Percentiles rank a stretch among this genome's conserved stretches.
Evolutionary conservation across 2,888 invertebrate genomes (phyloP).

Genomic region (Drosophila differens): DNA sequence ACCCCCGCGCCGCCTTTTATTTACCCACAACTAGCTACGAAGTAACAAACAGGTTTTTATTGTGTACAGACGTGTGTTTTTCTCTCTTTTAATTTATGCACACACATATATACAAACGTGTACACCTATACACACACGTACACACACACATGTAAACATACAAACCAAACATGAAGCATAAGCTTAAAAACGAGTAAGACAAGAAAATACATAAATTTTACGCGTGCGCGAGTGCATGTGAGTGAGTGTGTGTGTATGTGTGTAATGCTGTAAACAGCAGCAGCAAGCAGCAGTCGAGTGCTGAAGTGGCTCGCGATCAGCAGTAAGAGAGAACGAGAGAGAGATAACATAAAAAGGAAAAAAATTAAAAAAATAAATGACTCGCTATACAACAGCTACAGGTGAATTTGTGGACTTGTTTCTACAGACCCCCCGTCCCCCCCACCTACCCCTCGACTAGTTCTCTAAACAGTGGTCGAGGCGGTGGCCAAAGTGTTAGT

Average conservation of each 20-base stretch:
- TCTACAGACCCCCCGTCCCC: constrained; percentile 26
- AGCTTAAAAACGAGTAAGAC: constrained; percentile 77
- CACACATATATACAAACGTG: constrained; percentile 49
- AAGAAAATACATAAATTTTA: constrained; percentile 73
- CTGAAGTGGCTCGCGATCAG: constrained; percentile 48
- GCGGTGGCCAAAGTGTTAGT: constrained; percentile 58
- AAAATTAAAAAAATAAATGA: constrained; percentile 54
- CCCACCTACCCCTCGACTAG: not conserved
- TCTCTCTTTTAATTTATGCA: constrained; percentile 74
- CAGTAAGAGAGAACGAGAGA: constrained; percentile 28
- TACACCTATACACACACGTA: constrained; percentile 34
- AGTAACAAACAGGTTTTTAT: constrained; percentile 79
- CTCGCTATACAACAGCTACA: constrained; percentile 71
- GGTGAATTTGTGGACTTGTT: constrained; percentile 78
- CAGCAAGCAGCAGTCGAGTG: constrained; percentile 53
- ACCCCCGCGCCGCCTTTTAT: constrained; percentile 60
- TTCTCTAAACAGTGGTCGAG: constrained; percentile 36
- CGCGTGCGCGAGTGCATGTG: constrained; percentile 33
- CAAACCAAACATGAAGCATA: constrained; percentile 67
- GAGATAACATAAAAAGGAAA: constrained; percentile 29
- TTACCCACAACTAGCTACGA: constrained; percentile 58
- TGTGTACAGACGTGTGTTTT: constrained; percentile 76
- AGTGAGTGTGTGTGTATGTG: constrained; percentile 22
- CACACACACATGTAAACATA: constrained; percentile 47
- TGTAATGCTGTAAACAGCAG: constrained; percentile 71